A percentile compares a stretch with the other conserved stretches of the same genome.
phyloP scores from a whole-genome alignment of 1,140 invertebrate genomes.

The Polyergus mexicanus region DNA sequence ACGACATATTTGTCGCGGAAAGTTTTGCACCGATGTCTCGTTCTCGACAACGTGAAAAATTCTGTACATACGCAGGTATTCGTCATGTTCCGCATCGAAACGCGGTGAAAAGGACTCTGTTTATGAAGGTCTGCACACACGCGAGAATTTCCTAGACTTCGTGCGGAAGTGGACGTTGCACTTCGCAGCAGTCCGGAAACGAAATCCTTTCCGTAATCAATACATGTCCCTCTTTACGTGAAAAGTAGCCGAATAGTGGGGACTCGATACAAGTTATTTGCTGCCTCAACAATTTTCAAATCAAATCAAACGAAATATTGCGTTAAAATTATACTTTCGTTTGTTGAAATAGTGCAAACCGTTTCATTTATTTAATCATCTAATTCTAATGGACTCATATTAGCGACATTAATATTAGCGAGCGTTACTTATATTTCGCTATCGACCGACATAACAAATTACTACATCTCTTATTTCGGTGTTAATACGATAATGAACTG shows the following conservation, averaged over 20 bases:
- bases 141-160: conserved; percentile 33
- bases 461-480: not conserved
- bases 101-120: not conserved
- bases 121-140: not conserved
- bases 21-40: not conserved
- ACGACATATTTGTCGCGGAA: conserved; percentile 31
- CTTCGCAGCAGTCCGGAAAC: conserved; percentile 20
- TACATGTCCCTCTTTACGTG: not conserved
- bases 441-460: conserved; percentile 25
- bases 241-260: not conserved
- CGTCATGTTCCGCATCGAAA: not conserved
- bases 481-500: conserved; percentile 9
- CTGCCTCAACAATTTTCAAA: not conserved
- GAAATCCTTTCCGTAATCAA: not conserved
- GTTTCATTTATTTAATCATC: not conserved
- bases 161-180: conserved; percentile 5
- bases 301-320: conserved; percentile 6
- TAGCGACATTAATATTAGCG: conserved; percentile 39
- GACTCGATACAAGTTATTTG: not conserved
- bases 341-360: not conserved
- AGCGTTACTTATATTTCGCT: conserved; percentile 22
- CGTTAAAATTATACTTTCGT: not conserved
- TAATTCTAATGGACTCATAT: no score
- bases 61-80: not conserved
- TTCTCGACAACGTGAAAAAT: conserved; percentile 43